phyloP scores from a whole-genome alignment of 2,888 invertebrate genomes.

The Sesamia inferens region DNA sequence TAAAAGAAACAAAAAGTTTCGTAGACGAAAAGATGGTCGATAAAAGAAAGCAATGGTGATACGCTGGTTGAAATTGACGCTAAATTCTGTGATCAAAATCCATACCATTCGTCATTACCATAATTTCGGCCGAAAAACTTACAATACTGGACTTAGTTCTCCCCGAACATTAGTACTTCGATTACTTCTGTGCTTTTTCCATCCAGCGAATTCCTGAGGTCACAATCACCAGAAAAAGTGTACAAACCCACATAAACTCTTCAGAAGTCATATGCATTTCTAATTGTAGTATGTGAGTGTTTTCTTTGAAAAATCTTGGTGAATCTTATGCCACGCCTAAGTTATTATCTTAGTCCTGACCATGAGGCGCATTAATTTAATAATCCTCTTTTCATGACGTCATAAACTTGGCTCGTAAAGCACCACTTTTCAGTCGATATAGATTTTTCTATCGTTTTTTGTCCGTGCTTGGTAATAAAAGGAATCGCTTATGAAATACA shows the following conservation, averaged over 20 bases:
- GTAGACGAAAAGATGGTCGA: background rate
- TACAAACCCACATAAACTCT: background rate
- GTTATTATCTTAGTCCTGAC: conserved; percentile 54
- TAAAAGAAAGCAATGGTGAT: background rate
- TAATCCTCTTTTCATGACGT: conserved; percentile 82
- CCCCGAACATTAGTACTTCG: fast-evolving
- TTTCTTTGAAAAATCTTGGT: background rate
- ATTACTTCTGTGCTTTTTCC: background rate
- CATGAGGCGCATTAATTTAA: conserved; percentile 77
- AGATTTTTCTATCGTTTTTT: conserved; percentile 75
- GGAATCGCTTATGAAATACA: conserved; percentile 88
- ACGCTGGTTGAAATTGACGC: background rate
- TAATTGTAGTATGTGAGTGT: background rate
- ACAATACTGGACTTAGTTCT: background rate
- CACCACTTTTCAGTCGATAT: conserved; percentile 83
- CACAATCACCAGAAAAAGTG: background rate
- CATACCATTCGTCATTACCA: background rate
- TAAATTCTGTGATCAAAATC: background rate
- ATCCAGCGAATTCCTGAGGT: background rate
- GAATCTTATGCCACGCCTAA: conserved; percentile 21
- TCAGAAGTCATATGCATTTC: background rate
- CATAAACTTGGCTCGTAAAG: conserved; percentile 84
- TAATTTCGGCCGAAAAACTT: background rate
- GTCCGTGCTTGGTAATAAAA: conserved; percentile 88
- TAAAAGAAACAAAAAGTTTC: background rate